These are phyloP conservation scores for Hycleus cichorii DNA, from an alignment of 1,140 invertebrate species.

Conservation along the genomic window DNA sequence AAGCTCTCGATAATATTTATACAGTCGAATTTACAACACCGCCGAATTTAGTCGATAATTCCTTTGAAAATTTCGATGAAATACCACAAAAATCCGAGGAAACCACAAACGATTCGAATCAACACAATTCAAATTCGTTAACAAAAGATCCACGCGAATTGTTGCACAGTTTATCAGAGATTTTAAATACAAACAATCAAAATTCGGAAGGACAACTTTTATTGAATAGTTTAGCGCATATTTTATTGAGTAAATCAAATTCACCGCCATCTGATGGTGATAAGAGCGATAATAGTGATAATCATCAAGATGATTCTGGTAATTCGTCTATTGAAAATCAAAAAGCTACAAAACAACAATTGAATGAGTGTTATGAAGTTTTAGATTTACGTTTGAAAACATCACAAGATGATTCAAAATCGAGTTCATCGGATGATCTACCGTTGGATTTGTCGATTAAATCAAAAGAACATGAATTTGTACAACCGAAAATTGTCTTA, in stretches of 20 bases:
- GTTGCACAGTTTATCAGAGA: slow-evolving; percentile 9
- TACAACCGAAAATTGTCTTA: slow-evolving; percentile 1
- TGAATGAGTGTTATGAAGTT: slow-evolving; percentile 7
- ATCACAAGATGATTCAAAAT: background rate
- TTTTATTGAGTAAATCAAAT: background rate
- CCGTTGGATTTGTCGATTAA: slow-evolving; percentile 18
- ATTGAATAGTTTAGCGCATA: slow-evolving; percentile 12
- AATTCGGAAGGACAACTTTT: slow-evolving; percentile 18
- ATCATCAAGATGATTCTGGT: slow-evolving; percentile 14
- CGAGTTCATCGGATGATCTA: background rate
- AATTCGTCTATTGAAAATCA: slow-evolving; percentile 18
- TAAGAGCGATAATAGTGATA: background rate
- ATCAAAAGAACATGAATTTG: background rate
- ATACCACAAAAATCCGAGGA: background rate
- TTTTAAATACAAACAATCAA: slow-evolving; percentile 6
- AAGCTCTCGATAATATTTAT: background rate
- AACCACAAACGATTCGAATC: background rate
- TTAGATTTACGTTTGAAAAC: slow-evolving; percentile 13
- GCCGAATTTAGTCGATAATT: background rate
- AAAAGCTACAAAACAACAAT: background rate
- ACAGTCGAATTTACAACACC: background rate
- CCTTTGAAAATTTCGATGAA: too few relatives aligned
- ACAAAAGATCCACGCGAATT: slow-evolving; percentile 11
- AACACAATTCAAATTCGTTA: slow-evolving; percentile 2
- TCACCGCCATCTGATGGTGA: background rate